Base-by-base conservation (phyloP, 2,113 vertebrate species). In the Gopherus evgoodei region DNA sequence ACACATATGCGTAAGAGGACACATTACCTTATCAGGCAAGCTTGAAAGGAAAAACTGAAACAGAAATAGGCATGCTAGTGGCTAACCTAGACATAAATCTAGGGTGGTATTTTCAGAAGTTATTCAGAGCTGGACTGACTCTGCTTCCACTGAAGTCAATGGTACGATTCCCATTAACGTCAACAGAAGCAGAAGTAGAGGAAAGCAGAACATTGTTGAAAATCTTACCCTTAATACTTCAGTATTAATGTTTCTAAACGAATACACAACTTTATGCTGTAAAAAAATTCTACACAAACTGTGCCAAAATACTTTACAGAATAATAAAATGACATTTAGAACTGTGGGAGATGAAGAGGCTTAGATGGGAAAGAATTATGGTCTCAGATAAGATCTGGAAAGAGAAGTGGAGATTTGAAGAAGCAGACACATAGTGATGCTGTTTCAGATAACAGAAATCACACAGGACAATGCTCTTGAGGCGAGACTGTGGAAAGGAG, bases 141-240 rank as follows among this genome's bases (percentile, higher is more conserved):
- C 89, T 83, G 22, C 21, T 93, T 75, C 24, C 57, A 72, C 52
- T 57, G 9, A 81, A 22, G 84, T 22, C 83, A 8, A 86, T 25
- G 35, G 3, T 44, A 79, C 80, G 49, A 59, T 7, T 62, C 47
- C 5, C 13, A 47, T 56, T 78, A 31, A 44, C 31, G 27, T 59
- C 7, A 79, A 31, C 6, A 24, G 35, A 9, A 83, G 14, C 2
- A 0, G 0, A 62, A 88, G 19, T 17, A 92, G 21, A 93, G 86
- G 47, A 95, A 86, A 1, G 27, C n/a, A 84, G 4, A 91, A 92
- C 11, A 65, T 6, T 84, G 92, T 81, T 56, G n/a, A 86, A 96
- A 93, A 62, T 13, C 59, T 8, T 69, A 11, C 42, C 24, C 10
- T 7, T 57, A 44, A 27, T 52, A 90, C 0, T 0, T 4, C 4